Evolutionary conservation across 2,888 invertebrate genomes (phyloP).

Genomic region (Plemyria rubiginata): DNA sequence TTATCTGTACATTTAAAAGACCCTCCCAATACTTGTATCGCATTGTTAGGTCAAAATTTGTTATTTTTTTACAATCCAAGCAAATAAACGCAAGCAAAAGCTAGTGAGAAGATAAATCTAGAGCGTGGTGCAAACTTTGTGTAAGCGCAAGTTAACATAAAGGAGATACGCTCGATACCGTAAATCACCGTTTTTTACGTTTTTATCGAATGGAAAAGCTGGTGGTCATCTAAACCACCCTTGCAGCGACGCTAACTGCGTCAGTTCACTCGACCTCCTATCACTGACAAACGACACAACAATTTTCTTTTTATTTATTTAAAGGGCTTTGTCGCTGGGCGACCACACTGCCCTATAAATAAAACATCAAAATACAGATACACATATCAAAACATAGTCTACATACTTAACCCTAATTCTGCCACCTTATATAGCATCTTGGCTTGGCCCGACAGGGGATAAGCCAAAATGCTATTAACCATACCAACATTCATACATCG

Average conservation of each 20-base stretch:
- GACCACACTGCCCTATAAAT: too few species aligned
- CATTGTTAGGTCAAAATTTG: slow-evolving; percentile 57
- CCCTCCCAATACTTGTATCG: slow-evolving; percentile 20
- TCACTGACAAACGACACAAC: too few species aligned
- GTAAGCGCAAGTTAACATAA: slow-evolving; percentile 24
- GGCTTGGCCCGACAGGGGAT: too few species aligned
- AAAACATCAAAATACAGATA: too few species aligned
- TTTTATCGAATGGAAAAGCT: not conserved
- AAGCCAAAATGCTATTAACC: too few species aligned
- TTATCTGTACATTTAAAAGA: slow-evolving; percentile 7
- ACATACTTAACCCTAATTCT: too few species aligned
- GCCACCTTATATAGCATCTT: too few species aligned
- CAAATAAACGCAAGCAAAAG: slow-evolving; percentile 65
- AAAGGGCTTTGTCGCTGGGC: too few species aligned
- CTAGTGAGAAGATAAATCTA: slow-evolving; percentile 61
- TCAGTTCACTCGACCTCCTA: too few species aligned
- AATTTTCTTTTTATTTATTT: too few species aligned
- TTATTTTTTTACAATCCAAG: slow-evolving; percentile 63
- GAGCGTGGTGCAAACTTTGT: slow-evolving; percentile 42
- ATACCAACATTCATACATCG: too few species aligned
- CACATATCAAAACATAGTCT: too few species aligned
- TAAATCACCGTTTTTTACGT: not conserved
- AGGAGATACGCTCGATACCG: not conserved
- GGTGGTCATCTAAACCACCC: not conserved
- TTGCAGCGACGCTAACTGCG: not conserved